Evolutionary conservation across 2,113 vertebrate species (phyloP), one percentile per base, ranked within the genome.

Genomic region (Blennius ocellaris): DNA sequence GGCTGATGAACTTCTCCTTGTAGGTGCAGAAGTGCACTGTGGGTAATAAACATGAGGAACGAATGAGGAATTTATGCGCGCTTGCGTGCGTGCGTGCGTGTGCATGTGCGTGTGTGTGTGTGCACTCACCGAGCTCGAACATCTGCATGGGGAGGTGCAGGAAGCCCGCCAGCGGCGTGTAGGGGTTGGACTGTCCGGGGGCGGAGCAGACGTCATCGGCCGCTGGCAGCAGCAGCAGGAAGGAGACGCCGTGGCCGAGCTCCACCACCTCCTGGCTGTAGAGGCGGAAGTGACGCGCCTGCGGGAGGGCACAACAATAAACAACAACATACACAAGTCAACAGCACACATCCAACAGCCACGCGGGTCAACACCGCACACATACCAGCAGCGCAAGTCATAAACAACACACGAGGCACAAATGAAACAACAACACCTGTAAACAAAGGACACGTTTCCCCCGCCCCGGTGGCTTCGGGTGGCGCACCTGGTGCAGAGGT

Each of bases 131-230:
- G 9, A 99, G 96, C 93, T 99, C 97, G 89, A 99, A 99, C 96
- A 98, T 99, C 94, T 98, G 97, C 94, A 99, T 96, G 79, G 98
- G 98, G 89, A 99, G 96, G 95, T 98, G 96, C 86, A 99, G 97
- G 94, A 98, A 99, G 80, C 97, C 96, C 69, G 96, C 95, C 92
- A 96, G 95, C 38, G 93, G 94, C 86, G 94, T 96, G 95, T 97
- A 97, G 90, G 96, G 96, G 94, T 97, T 98, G 94, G 95, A 95
- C 95, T 99, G 97, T 92, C 98, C 97, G 61, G 98, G 97, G 93
- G 97, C 97, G 86, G 96, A 97, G 93, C 98, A 99, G 86, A 99
- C 97, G 52, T 97, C 94, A 87, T 99, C 97, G 81, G 96, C 96
- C 79, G 96, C 92, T 11, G 97, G 97, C 87, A 99, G 95, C 93